Conservation (phyloP, 2,797 vertebrate species). For the Pseudomugil gertrudae region DNA sequence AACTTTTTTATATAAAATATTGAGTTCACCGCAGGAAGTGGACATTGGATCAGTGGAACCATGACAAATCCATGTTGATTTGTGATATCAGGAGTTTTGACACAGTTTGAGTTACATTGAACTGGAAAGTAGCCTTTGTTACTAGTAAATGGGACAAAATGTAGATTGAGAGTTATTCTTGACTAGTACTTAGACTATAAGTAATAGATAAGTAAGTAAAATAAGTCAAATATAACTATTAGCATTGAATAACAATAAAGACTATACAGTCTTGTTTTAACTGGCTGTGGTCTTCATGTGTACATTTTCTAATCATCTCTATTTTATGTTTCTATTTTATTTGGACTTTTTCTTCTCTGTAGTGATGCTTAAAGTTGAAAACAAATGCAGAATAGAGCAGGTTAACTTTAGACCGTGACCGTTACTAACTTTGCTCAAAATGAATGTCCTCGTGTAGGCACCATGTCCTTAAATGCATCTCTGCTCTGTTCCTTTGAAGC, state of each 20-base stretch:
- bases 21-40: background rate
- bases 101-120: too few relatives aligned
- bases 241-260: background rate
- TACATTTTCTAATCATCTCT: conserved; percentile 1
- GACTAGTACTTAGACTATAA: background rate
- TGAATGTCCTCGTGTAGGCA: conserved; percentile 17
- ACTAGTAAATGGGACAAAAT: too few relatives aligned
- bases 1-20: background rate
- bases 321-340: conserved; percentile 32
- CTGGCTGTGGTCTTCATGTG: background rate
- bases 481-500: conserved; percentile 63
- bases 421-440: conserved; percentile 48
- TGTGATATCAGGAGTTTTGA: too few relatives aligned
- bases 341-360: conserved; percentile 8
- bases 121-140: too few relatives aligned
- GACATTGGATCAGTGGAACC: background rate
- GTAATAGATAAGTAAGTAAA: background rate
- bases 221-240: too few relatives aligned
- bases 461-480: conserved; percentile 59
- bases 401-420: conserved; percentile 41
- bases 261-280: background rate
- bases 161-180: too few relatives aligned
- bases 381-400: conserved; percentile 23
- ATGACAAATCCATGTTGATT: background rate
- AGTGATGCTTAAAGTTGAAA: conserved; percentile 17